Percentiles rank a stretch among this genome's conserved stretches.
phyloP scores from a whole-genome alignment of 2,797 vertebrate species.

The Agapornis canus region DNA sequence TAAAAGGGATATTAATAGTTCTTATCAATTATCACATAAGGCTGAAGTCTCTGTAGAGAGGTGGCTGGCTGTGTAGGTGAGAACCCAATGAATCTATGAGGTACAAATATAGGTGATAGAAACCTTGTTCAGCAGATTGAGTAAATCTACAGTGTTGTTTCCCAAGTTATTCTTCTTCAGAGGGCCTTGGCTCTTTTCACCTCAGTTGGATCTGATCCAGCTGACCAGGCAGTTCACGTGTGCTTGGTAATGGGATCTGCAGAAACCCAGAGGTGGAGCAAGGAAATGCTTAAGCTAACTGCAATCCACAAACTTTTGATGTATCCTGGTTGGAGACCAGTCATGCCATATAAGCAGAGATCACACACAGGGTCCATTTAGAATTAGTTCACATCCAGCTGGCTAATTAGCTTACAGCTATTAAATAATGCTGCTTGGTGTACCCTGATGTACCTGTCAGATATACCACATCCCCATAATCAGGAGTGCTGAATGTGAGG shows the following conservation, averaged over 20 bases:
- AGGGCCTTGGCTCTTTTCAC: background rate
- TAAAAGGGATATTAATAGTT: background rate
- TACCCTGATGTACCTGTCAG: background rate
- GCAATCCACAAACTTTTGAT: background rate
- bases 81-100: background rate
- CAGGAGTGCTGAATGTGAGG: background rate
- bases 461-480: accelerated
- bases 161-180: background rate
- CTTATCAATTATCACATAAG: background rate
- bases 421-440: background rate
- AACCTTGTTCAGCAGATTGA: background rate
- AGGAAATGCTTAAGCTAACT: background rate
- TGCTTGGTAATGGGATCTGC: background rate
- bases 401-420: background rate
- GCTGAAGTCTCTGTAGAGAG: accelerated
- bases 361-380: background rate
- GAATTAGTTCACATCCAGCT: background rate
- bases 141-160: background rate
- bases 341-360: background rate
- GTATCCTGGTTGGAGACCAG: background rate
- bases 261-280: background rate
- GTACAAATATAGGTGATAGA: background rate
- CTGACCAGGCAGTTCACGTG: background rate
- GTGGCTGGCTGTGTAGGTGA: background rate
- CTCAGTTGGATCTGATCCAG: background rate